Conservation (phyloP, 1,140 invertebrate genomes). For the Gonatopus flavifemur region DNA sequence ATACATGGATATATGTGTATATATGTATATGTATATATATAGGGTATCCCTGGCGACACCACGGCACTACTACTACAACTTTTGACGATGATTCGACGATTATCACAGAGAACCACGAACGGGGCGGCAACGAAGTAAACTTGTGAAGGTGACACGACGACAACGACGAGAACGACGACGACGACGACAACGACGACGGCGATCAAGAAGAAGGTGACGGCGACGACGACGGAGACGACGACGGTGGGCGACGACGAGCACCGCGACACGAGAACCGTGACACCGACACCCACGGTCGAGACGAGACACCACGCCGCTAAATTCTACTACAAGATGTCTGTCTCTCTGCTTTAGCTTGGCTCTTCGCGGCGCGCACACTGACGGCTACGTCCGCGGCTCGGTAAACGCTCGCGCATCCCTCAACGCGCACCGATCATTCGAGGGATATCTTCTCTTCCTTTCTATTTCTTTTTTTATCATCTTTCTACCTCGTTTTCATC, state of each 20-base stretch:
- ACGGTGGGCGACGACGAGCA: slow-evolving; percentile 21
- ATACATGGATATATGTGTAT: background rate
- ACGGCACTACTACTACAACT: background rate
- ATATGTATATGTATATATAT: too few species aligned
- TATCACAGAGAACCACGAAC: background rate
- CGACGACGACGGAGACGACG: slow-evolving; percentile 17
- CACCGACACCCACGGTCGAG: slow-evolving; percentile 44
- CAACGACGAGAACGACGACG: background rate
- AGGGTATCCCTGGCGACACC: too few species aligned
- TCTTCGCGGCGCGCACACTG: slow-evolving; percentile 47
- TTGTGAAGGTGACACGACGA: background rate
- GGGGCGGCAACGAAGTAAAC: background rate
- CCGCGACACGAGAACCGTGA: slow-evolving; percentile 35
- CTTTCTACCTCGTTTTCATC: too few species aligned
- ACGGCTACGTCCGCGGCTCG: slow-evolving; percentile 29
- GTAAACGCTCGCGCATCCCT: slow-evolving; percentile 31
- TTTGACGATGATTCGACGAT: background rate
- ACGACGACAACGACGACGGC: background rate
- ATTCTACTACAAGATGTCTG: slow-evolving; percentile 55
- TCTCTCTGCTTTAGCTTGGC: slow-evolving; percentile 37
- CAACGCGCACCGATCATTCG: slow-evolving; percentile 44
- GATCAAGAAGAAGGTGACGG: slow-evolving; percentile 1
- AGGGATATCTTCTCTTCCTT: too few species aligned
- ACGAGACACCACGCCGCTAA: slow-evolving; percentile 44
- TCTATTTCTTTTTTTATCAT: too few species aligned